A percentile compares a stretch with the other conserved stretches of the same genome.
Conservation (phyloP, 2,113 vertebrate species). For the Silurus asotus region DNA sequence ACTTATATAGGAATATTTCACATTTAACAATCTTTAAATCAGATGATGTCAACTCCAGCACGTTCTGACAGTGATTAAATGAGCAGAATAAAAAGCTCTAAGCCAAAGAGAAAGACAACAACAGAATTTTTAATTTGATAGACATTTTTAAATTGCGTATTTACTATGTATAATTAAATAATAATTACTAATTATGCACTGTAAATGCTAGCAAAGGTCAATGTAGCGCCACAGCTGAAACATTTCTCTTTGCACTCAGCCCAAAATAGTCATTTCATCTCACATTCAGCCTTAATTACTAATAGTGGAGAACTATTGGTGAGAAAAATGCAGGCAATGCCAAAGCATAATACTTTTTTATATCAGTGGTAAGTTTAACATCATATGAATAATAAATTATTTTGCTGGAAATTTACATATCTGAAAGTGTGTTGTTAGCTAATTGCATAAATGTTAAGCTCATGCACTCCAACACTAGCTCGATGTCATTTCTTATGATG, state of each 20-base stretch:
- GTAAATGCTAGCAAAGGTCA: not conserved
- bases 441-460: too few species aligned
- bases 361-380: not conserved
- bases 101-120: not conserved
- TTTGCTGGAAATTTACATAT: too few species aligned
- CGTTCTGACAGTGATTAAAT: not conserved
- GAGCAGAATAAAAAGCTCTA: not conserved
- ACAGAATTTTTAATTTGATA: not conserved
- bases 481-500: not conserved
- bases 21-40: not conserved
- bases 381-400: not conserved
- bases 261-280: not conserved
- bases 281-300: not conserved
- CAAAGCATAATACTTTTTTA: not conserved
- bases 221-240: not conserved
- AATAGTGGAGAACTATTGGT: not conserved
- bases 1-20: not conserved
- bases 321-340: not conserved
- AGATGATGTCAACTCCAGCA: too few species aligned
- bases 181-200: not conserved
- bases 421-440: too few species aligned
- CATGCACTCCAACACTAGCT: not conserved
- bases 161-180: not conserved
- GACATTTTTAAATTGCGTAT: not conserved
- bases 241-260: not conserved